Evolutionary conservation across 2,113 vertebrate species (phyloP), one percentile per base, ranked within the genome.

Genomic region (Callipepla squamata): DNA sequence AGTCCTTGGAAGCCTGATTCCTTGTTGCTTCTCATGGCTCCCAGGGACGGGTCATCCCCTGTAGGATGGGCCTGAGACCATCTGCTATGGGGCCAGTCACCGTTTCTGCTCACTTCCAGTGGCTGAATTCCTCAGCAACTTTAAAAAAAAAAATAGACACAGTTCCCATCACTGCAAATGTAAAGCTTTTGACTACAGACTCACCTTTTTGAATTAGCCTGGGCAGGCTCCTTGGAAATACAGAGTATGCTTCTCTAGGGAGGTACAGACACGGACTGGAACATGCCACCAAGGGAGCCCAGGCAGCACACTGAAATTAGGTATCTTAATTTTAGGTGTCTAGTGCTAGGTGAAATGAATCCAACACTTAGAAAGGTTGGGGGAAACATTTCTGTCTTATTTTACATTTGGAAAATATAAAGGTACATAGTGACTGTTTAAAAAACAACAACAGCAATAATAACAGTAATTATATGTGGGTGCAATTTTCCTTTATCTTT

Each of bases 401-500:
- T 89, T 87, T 44, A 22, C 80, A 7, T 82, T 93, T 87, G 66
- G 75, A 44, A 96, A 89, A 87, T 47, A 34, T 17, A 40, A 87
- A 93, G 93, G 55, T 89, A 36, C 38, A 30, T 23, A 63, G 74
- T 4, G 42, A 58, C 51, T 44, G 91, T 89, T 92, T 91, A 40
- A 77, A 87, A 87, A 53, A 50, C 76, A 69, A 7, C 53, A 62
- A 38, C 45, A 80, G 25, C 30, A 66, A 38, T 84, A 93, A 94
- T 79, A 87, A 58, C 59, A 36, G 79, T 80, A 83, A 92, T 94
- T 94, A 67, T 6, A 85, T 89, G 82, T 91, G 81, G 73, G 75
- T 63, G 36, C 75, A 48, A 22, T 89, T 85, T 89, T 73, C 81
- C 84, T 89, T 90, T 92, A 58, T 87, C 61, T 85, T 84, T 61